phyloP scores from a whole-genome alignment of 2,888 invertebrate species.

The Euproctis similis region DNA sequence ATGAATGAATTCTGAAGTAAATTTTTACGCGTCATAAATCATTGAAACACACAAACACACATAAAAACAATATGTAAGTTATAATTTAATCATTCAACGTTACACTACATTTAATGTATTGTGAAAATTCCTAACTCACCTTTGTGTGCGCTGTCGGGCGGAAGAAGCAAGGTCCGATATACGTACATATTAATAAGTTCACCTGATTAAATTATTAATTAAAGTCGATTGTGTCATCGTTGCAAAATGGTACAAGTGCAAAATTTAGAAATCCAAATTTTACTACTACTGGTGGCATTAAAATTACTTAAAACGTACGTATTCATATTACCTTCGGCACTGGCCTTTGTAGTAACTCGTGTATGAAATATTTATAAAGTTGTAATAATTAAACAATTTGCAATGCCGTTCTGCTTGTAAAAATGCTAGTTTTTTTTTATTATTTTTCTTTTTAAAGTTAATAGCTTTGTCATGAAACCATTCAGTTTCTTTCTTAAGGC shows the following conservation, averaged over 20 bases:
- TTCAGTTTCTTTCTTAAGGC: constrained; percentile 16
- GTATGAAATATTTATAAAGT: constrained; percentile 50
- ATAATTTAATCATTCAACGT: constrained; percentile 3
- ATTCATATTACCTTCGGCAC: constrained; percentile 40
- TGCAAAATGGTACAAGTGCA: constrained; percentile 23
- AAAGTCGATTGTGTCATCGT: constrained; percentile 22
- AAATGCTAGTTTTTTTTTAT: constrained; percentile 16
- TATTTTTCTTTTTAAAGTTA: no score
- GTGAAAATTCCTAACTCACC: constrained; percentile 17
- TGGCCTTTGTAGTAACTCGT: constrained; percentile 46
- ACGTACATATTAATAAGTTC: constrained; percentile 19
- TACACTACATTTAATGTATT: constrained; percentile 13
- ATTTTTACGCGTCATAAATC: constrained; percentile 14
- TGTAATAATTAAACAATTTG: constrained; percentile 48
- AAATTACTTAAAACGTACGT: constrained; percentile 25
- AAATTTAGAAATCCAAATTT: constrained; percentile 24
- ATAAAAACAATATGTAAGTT: not conserved
- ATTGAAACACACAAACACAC: constrained; percentile 2
- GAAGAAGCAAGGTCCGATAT: constrained; percentile 23
- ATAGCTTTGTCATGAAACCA: constrained; percentile 12
- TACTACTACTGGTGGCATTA: no score
- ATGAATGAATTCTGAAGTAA: constrained; percentile 1
- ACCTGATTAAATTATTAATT: constrained; percentile 27
- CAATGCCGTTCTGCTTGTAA: constrained; percentile 41
- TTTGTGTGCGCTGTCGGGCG: constrained; percentile 18